Conservation (phyloP, 2,888 invertebrate species). For the Lydus trimaculatus region DNA sequence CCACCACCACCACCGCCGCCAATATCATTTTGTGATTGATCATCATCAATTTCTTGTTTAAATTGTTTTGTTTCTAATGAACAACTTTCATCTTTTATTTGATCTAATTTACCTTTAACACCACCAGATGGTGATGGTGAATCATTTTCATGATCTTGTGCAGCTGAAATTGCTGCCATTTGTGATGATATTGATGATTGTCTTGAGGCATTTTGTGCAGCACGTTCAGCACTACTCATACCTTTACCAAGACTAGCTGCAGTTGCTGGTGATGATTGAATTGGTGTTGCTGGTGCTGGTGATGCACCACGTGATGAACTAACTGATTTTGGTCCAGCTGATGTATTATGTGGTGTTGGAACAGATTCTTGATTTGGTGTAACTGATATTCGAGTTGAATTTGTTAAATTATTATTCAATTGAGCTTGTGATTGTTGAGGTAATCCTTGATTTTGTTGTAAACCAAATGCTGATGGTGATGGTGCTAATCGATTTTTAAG, state of each 20-base stretch:
- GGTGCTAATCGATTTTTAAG: conserved; percentile 65
- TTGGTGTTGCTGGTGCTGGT: conserved; percentile 63
- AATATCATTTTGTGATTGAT: conserved; percentile 63
- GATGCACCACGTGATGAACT: conserved; percentile 68
- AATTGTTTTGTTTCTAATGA: conserved; percentile 67
- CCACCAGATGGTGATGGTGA: conserved; percentile 67
- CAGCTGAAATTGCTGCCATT: conserved; percentile 76
- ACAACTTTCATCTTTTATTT: conserved; percentile 68
- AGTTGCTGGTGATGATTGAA: conserved; percentile 57
- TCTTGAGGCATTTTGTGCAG: conserved; percentile 62
- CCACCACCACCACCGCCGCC: conserved; percentile 71
- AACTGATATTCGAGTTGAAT: conserved; percentile 56
- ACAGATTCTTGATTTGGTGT: conserved; percentile 56
- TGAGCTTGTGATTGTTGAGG: conserved; percentile 58
- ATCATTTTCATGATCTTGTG: conserved; percentile 71
- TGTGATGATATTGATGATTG: conserved; percentile 71
- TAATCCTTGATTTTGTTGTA: conserved; percentile 50
- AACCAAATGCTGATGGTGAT: conserved; percentile 56
- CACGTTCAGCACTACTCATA: conserved; percentile 65
- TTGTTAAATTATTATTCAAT: conserved; percentile 57
- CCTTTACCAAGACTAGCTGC: conserved; percentile 63
- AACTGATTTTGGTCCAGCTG: conserved; percentile 67
- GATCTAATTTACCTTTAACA: conserved; percentile 71
- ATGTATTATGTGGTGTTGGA: conserved; percentile 63
- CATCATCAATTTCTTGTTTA: conserved; percentile 71